Base-by-base conservation (phyloP, 1,140 invertebrate genomes). In the Xylocopa sonorina region DNA sequence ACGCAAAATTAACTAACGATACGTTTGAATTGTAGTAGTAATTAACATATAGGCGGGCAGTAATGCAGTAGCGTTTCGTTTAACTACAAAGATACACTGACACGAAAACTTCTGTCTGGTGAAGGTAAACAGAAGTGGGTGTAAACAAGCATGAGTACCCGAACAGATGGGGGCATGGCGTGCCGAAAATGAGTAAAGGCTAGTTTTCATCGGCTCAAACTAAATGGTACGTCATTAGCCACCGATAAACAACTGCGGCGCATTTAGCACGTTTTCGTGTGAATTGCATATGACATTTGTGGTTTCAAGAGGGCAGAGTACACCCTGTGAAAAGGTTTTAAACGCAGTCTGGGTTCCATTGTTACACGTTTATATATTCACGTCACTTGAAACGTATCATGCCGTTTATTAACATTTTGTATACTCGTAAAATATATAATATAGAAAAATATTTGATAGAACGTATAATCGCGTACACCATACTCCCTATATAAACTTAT, bases 111-210 rank as follows among this genome's bases (percentile, higher is more conserved):
- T 64, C 51, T 24, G 24, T 27, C 48, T 27, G 21, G 53, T 18
- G 48, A 16, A 14, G 14, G 27, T 41, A 62, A 48, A 32, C 46
- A 38, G 46, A 48, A 21, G 14, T 60, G 27, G 55, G 32, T 64
- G 57, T 34, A 78, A 66, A 53, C 80, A 32, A 43, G 1, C 62
- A 32, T 16, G 72, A 43, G 38, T 55, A 29, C 48, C 41, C n/a
- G 55, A 38, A 10, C 60, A 55, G 43, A 21, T 24, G 57, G 64
- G 51, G 51, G 53, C 51, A 21, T 55, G 51, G 53, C 51, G 24
- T 21, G 60, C 73, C 60, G 62, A 75, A 72, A 83, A 69, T 76
- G 57, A 68, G 46, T 46, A 62, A 83, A 71, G 46, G 51, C 57
- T n/a, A 43, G 41, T 75, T 81, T 63, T 64, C 51, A 48, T 16